Conservation (phyloP, 2,888 invertebrate species). For the Melanchra persicariae region DNA sequence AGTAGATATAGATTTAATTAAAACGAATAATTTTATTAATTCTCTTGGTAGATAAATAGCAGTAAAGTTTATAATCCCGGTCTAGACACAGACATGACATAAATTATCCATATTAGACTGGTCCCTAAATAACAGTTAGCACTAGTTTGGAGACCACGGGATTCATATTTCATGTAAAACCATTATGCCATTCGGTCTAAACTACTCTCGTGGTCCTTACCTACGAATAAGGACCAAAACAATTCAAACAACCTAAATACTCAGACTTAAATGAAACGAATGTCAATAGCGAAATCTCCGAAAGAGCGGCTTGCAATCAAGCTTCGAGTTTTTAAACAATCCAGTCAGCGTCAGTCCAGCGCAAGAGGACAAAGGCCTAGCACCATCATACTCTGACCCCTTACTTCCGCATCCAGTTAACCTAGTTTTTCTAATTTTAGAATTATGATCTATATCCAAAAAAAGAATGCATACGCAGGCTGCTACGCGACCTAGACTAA, state of each 20-base stretch:
- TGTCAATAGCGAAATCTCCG: neutral
- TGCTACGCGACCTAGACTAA: slow-evolving; percentile 8
- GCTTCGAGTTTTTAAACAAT: slow-evolving; percentile 6
- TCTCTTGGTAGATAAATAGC: neutral
- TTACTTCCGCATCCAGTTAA: slow-evolving; percentile 35
- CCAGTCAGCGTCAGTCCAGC: slow-evolving; percentile 9
- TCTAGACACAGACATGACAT: slow-evolving; percentile 2
- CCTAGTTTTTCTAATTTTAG: slow-evolving; percentile 39
- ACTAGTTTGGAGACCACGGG: too few relatives aligned
- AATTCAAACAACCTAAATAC: neutral
- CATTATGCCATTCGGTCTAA: too few relatives aligned
- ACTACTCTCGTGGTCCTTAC: neutral
- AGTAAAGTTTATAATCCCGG: neutral
- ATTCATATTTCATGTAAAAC: too few relatives aligned
- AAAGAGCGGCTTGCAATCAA: neutral
- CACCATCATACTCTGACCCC: slow-evolving; percentile 15
- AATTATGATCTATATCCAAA: slow-evolving; percentile 1
- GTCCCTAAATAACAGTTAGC: too few relatives aligned
- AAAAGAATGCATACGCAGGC: neutral
- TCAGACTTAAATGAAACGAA: neutral
- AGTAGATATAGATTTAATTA: neutral
- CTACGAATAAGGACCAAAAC: neutral
- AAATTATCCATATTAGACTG: neutral
- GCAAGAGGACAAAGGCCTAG: slow-evolving; percentile 24
- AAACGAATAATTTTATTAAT: neutral